Evolutionary conservation across 2,113 vertebrate species (phyloP), one percentile per base, ranked within the genome.

Genomic region (Labeo rohita): DNA sequence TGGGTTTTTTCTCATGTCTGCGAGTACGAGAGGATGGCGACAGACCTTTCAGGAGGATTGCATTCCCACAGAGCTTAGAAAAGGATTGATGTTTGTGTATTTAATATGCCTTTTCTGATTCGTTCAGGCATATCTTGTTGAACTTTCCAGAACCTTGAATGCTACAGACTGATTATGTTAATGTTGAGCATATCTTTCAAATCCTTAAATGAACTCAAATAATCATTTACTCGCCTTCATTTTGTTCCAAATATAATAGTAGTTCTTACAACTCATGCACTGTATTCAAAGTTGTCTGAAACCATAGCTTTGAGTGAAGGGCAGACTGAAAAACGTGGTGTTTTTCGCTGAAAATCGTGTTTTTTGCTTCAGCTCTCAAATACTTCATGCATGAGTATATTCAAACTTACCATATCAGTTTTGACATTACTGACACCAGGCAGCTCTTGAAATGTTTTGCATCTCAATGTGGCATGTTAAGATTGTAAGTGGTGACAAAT

Each of bases 81-180:
- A 70, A 72, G 43, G 36, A 21, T 43, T 7, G 36, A 12, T 36
- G 66, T 18, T 72, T 72, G 36, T 72, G 36, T 73, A 11, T 45
- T 72, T 8, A 45, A 7, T 45, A 45, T 73, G 9, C 2, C 10
- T 74, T n/a, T 73, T 47, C 70, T 79, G 36, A 8, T 45, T 61
- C 0, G 6, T 59, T 79, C 9, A 79, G 16, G 36, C 76, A 39
- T 59, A 59, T 59, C 76, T 43, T 77, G 49, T 56, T 78, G 75
- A 78, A 36, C 75, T 12, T 39, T 12, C 9, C 16, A 56, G 52
- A 78, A 78, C 75, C 50, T 78, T 78, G 8, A 56, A 78, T 78
- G 50, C 43, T 74, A 49, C 15, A 21, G 28, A n/a, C 39, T 47
- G 39, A 39, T 56, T 56, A 78, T 78, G 16, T 52, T 52, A 28